Evolutionary conservation across 2,113 vertebrate genomes (phyloP), one percentile per base, ranked within the genome.

Genomic region (Pholis gunnellus): DNA sequence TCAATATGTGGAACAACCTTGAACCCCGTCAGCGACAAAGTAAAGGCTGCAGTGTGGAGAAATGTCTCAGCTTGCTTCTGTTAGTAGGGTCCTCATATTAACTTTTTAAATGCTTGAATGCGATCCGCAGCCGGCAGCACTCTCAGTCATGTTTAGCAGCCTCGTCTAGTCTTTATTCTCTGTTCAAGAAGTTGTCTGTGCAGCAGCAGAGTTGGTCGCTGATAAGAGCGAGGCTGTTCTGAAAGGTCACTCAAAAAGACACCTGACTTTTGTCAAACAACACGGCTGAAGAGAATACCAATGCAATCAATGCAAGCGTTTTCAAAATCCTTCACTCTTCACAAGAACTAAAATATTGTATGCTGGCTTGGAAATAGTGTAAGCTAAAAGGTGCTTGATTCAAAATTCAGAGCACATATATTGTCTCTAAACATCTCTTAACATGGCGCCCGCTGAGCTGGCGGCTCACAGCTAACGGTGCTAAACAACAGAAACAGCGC

Each of bases 161-260:
- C 0, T 40, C 52, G 20, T 31, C 46, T 50, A 4, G 56, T 63
- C 78, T 42, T 67, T 59, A 68, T 54, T 70, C 34, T 60, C 27
- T 27, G 57, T 64, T 80, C 29, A 69, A 50, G 40, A 29, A 15
- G 46, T 9, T 27, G n/a, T 68, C 50, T 29, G 29, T 59, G 59
- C 31, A 68, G 80, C 25, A 72, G 54, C 17, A 20, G n/a, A 0
- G 50, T 15, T 50, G 56, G 65, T 11, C 44, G 57, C 77, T 48
- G 59, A 78, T 79, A 52, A 80, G 44, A 79, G 38, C 52, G 15
- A 42, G 31, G 48, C 60, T 44, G 17, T n/a, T 72, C 60, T 42
- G 17, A 78, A 81, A 87, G 74, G 79, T 85, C 67, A 44, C 64
- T 78, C 69, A 63, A 67, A 31, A 31, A 17, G 27, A 60, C 57